A percentile compares a stretch with the other conserved stretches of the same genome.
These are phyloP conservation scores for Ochlodes sylvanus DNA, from an alignment of 2,888 invertebrate genomes.

Conservation along the genomic window DNA sequence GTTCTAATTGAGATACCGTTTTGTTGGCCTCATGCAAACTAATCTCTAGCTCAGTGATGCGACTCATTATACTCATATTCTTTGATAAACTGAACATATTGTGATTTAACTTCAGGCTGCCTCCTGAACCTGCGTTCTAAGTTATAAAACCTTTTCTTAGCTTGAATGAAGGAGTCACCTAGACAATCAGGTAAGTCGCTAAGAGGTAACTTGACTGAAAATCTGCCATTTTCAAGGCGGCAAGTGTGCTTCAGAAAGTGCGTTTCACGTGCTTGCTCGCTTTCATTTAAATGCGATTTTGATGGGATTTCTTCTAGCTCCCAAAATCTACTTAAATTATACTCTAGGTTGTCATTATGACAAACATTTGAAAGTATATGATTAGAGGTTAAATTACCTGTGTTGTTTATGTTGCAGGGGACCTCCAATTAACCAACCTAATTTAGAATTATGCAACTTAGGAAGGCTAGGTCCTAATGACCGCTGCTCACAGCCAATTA, in stretches of 20 bases:
- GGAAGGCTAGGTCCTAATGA: conserved; percentile 34
- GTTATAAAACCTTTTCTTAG: conserved; percentile 41
- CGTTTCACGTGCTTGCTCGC: conserved; percentile 34
- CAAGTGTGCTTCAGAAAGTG: conserved; percentile 33
- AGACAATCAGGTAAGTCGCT: conserved; percentile 40
- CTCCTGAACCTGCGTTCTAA: conserved; percentile 40
- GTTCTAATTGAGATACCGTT: too few species aligned
- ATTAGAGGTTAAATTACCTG: neutral
- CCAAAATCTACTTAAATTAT: conserved; percentile 12
- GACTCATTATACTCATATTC: too few species aligned
- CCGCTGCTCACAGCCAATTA: conserved; percentile 34
- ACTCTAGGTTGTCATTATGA: neutral
- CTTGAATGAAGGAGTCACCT: conserved; percentile 40
- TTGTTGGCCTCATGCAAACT: too few species aligned
- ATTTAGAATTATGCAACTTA: conserved; percentile 35
- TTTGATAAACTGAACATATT: conserved; percentile 40
- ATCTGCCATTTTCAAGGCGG: conserved; percentile 41
- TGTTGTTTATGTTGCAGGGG: conserved; percentile 6
- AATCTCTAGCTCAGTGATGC: too few species aligned
- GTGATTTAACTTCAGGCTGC: conserved; percentile 37
- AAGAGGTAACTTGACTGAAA: conserved; percentile 42
- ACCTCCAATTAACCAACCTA: conserved; percentile 39
- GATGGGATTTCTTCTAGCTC: conserved; percentile 8
- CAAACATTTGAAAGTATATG: neutral
- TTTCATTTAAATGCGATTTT: conserved; percentile 4